These are phyloP conservation scores for Zoanthus gigantus DNA, from an alignment of 92 coral and sea anemone genomes.

Conservation along the genomic window DNA sequence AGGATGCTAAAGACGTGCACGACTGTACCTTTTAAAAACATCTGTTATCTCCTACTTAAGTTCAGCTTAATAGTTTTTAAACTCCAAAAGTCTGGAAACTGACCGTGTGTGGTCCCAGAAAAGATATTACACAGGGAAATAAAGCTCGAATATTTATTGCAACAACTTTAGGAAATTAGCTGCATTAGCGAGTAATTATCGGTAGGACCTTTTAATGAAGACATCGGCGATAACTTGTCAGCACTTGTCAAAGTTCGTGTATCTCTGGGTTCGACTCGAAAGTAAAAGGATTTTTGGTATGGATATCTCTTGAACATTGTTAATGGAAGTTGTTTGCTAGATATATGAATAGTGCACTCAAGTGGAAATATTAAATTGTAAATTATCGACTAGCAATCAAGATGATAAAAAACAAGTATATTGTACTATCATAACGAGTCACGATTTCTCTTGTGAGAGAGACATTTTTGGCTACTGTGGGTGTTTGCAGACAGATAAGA, in stretches of 20 bases:
- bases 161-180: conserved; percentile 35
- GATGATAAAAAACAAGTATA: conserved; percentile 1
- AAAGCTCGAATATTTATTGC: conserved; percentile 21
- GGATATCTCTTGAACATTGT: neutral
- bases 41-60: neutral
- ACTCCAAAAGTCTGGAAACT: neutral
- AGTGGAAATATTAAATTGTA: conserved; percentile 13
- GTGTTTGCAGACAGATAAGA: neutral
- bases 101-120: conserved; percentile 34
- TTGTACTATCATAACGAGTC: neutral
- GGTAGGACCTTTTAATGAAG: conserved; percentile 45
- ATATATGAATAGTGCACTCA: conserved; percentile 3
- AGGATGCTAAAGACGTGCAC: neutral
- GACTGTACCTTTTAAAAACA: neutral
- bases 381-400: neutral
- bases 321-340: neutral
- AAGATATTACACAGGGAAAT: neutral
- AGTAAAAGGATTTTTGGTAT: neutral
- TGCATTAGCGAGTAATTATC: conserved; percentile 38
- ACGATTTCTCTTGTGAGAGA: neutral
- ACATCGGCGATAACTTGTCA: conserved; percentile 29
- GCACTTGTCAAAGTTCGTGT: conserved; percentile 25
- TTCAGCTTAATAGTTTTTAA: neutral
- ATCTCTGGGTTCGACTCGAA: conserved; percentile 4
- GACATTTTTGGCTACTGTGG: conserved; percentile 29